Percentiles rank a stretch among this genome's conserved stretches.
These are phyloP conservation scores for Morone chrysops DNA, from an alignment of 2,113 vertebrate species.

Conservation along the genomic window DNA sequence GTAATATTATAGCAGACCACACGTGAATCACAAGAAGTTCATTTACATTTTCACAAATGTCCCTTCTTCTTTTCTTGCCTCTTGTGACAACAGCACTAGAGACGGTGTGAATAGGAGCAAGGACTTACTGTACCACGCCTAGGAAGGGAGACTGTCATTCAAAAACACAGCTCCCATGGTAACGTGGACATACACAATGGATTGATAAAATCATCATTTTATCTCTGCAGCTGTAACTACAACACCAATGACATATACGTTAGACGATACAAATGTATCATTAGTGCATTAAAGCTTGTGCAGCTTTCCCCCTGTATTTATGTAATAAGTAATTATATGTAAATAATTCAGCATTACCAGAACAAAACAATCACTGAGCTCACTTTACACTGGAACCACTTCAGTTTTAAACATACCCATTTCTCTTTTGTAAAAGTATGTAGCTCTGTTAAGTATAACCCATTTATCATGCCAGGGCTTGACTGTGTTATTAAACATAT, in stretches of 20 bases:
- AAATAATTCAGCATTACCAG: background rate
- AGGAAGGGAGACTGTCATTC: constrained; percentile 81
- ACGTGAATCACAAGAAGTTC: background rate
- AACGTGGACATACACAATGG: constrained; percentile 72
- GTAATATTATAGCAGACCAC: background rate
- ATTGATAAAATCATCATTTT: background rate
- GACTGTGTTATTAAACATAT: background rate
- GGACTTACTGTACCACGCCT: constrained; percentile 79
- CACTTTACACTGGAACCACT: too few relatives aligned
- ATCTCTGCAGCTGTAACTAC: background rate
- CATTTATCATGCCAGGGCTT: background rate
- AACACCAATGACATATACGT: background rate
- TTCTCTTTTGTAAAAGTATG: background rate
- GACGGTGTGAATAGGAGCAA: constrained; percentile 42
- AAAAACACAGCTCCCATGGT: constrained; percentile 79
- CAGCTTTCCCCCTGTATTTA: background rate
- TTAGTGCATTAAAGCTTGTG: background rate
- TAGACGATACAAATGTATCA: background rate
- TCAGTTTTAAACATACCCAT: too few relatives aligned
- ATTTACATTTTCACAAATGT: constrained; percentile 56
- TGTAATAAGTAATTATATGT: background rate
- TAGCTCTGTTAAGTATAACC: background rate
- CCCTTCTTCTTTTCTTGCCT: constrained; percentile 45
- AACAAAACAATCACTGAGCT: background rate
- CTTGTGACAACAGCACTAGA: constrained; percentile 61